Evolutionary conservation across 2,888 invertebrate genomes (phyloP).

Genomic region (Choristoneura rosaceana): DNA sequence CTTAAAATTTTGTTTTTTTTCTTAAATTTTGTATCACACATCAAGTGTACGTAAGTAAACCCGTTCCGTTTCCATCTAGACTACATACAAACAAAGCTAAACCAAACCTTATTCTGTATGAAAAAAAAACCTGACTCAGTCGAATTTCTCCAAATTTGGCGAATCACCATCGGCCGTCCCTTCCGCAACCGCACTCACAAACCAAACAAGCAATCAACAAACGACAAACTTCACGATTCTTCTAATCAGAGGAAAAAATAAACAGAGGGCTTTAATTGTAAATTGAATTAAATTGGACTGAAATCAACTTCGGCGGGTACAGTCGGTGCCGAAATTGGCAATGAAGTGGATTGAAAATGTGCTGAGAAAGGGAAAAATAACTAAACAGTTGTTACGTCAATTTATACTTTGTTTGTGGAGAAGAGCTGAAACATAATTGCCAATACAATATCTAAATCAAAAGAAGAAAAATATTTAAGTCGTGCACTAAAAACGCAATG

Average conservation of each 20-base stretch:
- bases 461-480: no score
- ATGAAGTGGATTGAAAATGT: neutral
- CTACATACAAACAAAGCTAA: neutral
- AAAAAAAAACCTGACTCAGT: neutral
- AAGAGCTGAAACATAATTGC: no score
- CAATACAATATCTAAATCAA: no score
- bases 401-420: no score
- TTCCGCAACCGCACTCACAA: constrained; percentile 19
- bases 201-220: constrained; percentile 61
- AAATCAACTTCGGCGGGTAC: constrained; percentile 68
- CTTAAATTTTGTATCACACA: no score
- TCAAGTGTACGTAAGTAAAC: no score
- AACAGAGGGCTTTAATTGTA: constrained; percentile 79
- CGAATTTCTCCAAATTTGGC: neutral
- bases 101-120: neutral
- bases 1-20: no score
- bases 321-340: neutral
- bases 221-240: constrained; percentile 52
- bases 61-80: no score
- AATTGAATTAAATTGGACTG: constrained; percentile 79
- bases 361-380: neutral
- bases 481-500: no score
- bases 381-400: neutral
- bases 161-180: neutral
- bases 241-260: constrained; percentile 58